Base-by-base conservation (phyloP, 2,797 vertebrate genomes). In the Sebastes nivosus region DNA sequence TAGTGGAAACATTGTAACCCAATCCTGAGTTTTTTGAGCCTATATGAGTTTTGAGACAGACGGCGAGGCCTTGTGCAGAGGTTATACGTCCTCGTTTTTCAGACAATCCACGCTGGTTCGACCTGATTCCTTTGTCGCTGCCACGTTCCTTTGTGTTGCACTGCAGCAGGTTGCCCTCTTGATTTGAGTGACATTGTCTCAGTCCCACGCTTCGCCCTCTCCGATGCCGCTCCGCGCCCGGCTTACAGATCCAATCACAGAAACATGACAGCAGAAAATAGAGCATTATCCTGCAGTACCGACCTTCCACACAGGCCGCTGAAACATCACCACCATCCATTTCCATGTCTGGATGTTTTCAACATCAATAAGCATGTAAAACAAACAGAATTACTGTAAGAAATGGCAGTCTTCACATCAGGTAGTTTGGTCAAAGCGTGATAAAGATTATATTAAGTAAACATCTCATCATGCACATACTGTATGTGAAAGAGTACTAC, bases 191-290 rank as follows among this genome's bases (percentile, higher is more conserved):
- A 72, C 81, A 72, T 24, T 64, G 83, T 77, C 70, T 89, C 60
- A 16, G 67, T 54, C 80, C 75, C 38, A 24, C 16, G 8, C 50
- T 71, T 55, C 65, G 30, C 25, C 64, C 61, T 72, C 72, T 70
- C 29, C 18, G 60, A 30, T 32, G 67, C 30, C 13, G 73, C 68
- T 77, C 83, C 10, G 6, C 50, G 42, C 58, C 57, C 20, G 67
- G 46, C 6, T 81, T 69, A 65, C 64, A 64, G 29, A 79, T 87
- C 86, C 85, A 78, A 66, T 77, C 83, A 69, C 29, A 79, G 70
- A 86, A 75, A 87, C 77, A 74, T 5, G 68, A 80, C 70, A 68
- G 34, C 32, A 89, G 79, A 74, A 87, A 82, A 86, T 14, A 83
- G 65, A 69, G 38, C 14, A 54, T 83, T 61, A 80, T 63, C 67